Evolutionary conservation across 2,797 vertebrate species (phyloP).

Genomic region (Microhierax caerulescens): DNA sequence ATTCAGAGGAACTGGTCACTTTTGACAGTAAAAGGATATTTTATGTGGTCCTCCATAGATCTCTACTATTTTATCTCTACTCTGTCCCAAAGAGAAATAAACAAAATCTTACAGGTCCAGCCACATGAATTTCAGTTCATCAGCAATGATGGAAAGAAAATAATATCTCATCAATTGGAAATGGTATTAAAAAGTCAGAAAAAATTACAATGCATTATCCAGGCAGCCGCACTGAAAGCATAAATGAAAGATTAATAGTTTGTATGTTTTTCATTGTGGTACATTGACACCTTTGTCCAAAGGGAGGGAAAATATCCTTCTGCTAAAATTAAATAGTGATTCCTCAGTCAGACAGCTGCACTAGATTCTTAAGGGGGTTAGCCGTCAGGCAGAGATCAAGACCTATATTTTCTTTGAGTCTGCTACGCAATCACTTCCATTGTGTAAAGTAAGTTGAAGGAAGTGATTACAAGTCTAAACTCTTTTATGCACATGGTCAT

Average conservation of each 20-base stretch:
- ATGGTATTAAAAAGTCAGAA: background rate
- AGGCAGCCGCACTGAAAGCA: background rate
- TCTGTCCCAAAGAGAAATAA: background rate
- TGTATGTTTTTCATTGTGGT: background rate
- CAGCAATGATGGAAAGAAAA: background rate
- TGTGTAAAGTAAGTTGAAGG: background rate
- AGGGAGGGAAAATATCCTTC: background rate
- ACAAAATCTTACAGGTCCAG: background rate
- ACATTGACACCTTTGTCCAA: background rate
- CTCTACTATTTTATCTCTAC: background rate
- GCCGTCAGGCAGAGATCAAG: background rate
- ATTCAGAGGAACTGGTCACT: background rate
- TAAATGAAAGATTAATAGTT: conserved; percentile 25
- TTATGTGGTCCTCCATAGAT: background rate
- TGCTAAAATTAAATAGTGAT: background rate
- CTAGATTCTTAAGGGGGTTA: background rate
- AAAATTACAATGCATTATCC: background rate
- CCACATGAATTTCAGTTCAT: background rate
- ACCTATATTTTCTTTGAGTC: background rate
- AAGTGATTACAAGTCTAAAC: background rate
- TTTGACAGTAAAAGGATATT: background rate
- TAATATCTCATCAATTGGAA: background rate
- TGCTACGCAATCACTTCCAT: background rate
- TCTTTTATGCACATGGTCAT: background rate
- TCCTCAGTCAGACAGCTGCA: background rate